Evolutionary conservation across 2,113 vertebrate genomes (phyloP), one percentile per base, ranked within the genome.

Genomic region (Tupaia chinensis): DNA sequence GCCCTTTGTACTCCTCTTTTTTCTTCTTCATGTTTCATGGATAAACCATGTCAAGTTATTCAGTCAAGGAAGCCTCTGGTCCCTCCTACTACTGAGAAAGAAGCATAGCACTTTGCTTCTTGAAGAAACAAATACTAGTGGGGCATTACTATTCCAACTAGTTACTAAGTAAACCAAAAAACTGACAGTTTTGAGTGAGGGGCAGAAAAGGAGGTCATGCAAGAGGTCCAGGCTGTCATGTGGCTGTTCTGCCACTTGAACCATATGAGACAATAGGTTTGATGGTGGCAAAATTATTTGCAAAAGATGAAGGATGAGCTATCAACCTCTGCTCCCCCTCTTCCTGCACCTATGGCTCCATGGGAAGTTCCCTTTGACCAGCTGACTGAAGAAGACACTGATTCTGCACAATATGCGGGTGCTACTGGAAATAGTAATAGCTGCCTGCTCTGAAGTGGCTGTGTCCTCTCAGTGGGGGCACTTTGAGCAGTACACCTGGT

Each of bases 321-420:
- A 44, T 15, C 54, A 56, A 20, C 10, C 11, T 8, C 19, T n/a
- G 53, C 25, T 44, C n/a, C 44, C 6, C 60, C 13, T 83, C 25
- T 60, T 12, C 32, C 13, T 19, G 17, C 3, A 53, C 56, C 15
- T 54, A 11, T 4, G 25, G 29, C 12, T 7, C 10, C 32, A n/a
- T 23, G 5, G 34, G 58, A 13, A 1, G 0, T 29, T 6, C 1
- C 3, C 32, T 80, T 11, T 63, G 19, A 63, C 7, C 22, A 54
- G 6, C 0, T 69, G 81, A 63, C 3, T 56, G 54, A 69, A 81
- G 34, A 87, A 69, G 32, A 69, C 27, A 23, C 63, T 14, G 29
- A 7, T 91, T 87, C 13, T 70, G 76, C 14, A 53, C 5, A 4
- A 13, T 53, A 32, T 27, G 13, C 60, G 29, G 25, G 10, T 16